Evolutionary conservation across 1,140 invertebrate species (phyloP).

Genomic region (Campoletis sonorensis): DNA sequence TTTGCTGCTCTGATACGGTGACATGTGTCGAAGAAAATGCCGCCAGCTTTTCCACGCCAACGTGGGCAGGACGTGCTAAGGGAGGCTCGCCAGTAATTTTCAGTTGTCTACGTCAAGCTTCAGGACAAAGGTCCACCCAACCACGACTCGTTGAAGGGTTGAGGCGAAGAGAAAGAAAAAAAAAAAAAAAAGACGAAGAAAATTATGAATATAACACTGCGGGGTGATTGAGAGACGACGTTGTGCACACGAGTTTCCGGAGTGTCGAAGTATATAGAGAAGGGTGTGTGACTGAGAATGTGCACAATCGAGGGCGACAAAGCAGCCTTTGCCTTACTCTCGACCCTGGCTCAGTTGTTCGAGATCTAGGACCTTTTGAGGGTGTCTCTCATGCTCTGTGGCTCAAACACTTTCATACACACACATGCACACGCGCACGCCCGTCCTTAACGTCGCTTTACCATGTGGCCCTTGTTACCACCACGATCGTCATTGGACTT

Average conservation of each 20-base stretch:
- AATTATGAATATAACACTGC: neutral
- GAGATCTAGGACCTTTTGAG: neutral
- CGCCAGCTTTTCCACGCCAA: neutral
- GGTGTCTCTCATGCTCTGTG: neutral
- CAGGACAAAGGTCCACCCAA: neutral
- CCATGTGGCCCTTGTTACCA: too few relatives aligned
- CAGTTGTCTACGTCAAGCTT: neutral
- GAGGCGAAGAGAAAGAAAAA: too few relatives aligned
- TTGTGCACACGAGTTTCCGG: neutral
- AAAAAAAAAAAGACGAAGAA: constrained; percentile 3
- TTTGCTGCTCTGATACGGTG: neutral
- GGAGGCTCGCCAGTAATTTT: neutral
- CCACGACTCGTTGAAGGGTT: neutral
- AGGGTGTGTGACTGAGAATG: neutral
- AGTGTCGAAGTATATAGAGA: neutral
- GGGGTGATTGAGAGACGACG: neutral
- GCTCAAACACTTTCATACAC: neutral
- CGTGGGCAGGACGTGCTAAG: neutral
- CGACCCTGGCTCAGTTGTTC: neutral
- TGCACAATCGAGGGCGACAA: neutral
- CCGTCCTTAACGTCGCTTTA: too few relatives aligned
- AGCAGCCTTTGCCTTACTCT: neutral
- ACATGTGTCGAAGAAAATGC: neutral
- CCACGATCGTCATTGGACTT: too few relatives aligned
- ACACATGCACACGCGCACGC: neutral